Evolutionary conservation across 1,140 invertebrate genomes (phyloP).

Genomic region (Pinna nobilis): DNA sequence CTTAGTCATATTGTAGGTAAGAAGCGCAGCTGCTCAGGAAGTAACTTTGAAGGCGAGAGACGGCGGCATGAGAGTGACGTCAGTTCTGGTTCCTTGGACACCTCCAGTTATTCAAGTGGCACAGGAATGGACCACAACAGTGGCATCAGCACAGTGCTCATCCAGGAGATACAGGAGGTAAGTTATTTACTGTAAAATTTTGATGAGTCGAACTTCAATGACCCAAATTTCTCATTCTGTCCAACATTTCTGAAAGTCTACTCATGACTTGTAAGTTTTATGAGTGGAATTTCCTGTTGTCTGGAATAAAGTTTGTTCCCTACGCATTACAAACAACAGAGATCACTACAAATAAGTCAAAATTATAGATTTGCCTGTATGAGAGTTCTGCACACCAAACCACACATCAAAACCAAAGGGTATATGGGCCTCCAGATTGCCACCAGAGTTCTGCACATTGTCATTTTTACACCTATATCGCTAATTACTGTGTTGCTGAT

Average conservation of each 20-base stretch:
- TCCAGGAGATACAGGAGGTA: conserved; percentile 5
- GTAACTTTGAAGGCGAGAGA: neutral
- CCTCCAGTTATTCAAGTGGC: neutral
- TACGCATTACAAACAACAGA: too few relatives aligned
- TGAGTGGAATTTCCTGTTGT: too few relatives aligned
- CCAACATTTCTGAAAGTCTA: too few relatives aligned
- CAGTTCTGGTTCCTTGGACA: neutral
- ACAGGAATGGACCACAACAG: conserved; percentile 1
- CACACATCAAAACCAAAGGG: conserved; percentile 53
- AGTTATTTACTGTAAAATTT: neutral
- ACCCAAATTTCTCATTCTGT: too few relatives aligned
- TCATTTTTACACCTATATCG: too few relatives aligned
- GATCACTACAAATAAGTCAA: too few relatives aligned
- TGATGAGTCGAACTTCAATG: too few relatives aligned
- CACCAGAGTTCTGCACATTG: conserved; percentile 48
- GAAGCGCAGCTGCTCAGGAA: conserved; percentile 4
- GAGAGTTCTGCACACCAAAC: too few relatives aligned
- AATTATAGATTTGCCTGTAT: too few relatives aligned
- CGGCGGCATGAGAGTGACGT: conserved; percentile 2
- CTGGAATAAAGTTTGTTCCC: too few relatives aligned
- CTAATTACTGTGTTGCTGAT: too few relatives aligned
- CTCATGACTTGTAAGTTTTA: too few relatives aligned
- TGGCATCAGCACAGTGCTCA: conserved; percentile 1
- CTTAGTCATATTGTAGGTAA: neutral
- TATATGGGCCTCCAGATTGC: conserved; percentile 54